Conservation (phyloP, 2,797 vertebrate species). For the Gouania willdenowi region DNA sequence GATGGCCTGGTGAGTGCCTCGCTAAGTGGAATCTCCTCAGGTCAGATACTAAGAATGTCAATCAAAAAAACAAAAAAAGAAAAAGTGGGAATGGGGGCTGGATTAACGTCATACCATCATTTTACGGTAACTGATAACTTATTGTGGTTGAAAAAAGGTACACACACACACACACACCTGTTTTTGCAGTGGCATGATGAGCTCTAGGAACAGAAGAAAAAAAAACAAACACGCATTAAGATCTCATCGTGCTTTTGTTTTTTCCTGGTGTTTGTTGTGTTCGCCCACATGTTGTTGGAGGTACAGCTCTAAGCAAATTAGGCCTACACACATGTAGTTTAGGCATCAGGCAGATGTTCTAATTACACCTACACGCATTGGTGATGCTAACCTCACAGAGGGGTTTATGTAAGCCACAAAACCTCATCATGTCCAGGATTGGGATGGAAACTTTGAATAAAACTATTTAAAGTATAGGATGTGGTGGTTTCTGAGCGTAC, state of each 20-base stretch:
- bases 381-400: slow-evolving; percentile 36
- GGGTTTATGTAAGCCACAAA: too few species aligned
- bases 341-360: slow-evolving; percentile 40
- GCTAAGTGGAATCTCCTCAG: background rate
- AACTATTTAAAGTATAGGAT: too few species aligned
- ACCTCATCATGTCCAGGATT: too few species aligned
- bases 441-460: too few species aligned
- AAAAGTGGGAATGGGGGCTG: too few species aligned
- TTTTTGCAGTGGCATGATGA: background rate
- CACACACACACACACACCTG: background rate
- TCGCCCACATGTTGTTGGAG: slow-evolving; percentile 9
- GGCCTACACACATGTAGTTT: slow-evolving; percentile 30
- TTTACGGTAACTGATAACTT: too few species aligned
- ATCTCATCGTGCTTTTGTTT: slow-evolving; percentile 16
- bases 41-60: background rate
- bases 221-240: slow-evolving; percentile 2
- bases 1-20: background rate
- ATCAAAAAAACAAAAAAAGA: too few species aligned
- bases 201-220: background rate
- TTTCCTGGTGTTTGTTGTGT: slow-evolving; percentile 26
- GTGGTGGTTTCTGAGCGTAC: too few species aligned
- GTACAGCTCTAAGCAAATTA: slow-evolving; percentile 51
- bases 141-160: too few species aligned
- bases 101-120: too few species aligned
- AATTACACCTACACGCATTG: slow-evolving; percentile 44